phyloP scores from a whole-genome alignment of 2,113 vertebrate genomes.

The Solea solea region DNA sequence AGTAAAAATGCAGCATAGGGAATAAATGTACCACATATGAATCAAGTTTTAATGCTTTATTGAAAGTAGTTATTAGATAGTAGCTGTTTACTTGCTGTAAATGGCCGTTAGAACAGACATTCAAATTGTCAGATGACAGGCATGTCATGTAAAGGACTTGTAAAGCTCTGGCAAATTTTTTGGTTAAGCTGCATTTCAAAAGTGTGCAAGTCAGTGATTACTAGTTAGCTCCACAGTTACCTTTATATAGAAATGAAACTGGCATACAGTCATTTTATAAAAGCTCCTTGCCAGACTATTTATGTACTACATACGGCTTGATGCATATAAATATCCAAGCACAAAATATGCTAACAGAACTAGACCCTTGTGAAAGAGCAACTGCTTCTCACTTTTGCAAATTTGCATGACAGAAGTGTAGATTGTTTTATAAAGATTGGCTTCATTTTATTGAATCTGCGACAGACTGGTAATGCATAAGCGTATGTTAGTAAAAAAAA shows the following conservation, averaged over 20 bases:
- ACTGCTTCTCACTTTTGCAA: neutral
- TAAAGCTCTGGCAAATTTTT: constrained; percentile 42
- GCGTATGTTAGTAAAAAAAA: constrained; percentile 4
- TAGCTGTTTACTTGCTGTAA: constrained; percentile 8
- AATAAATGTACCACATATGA: constrained; percentile 8
- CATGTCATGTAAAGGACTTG: constrained; percentile 36
- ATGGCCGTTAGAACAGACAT: constrained; percentile 23
- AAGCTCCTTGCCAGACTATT: constrained; percentile 25
- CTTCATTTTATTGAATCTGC: no score
- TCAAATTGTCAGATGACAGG: constrained; percentile 15
- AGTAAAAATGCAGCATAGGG: neutral
- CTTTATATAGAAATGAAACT: constrained; percentile 29
- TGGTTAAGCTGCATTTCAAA: constrained; percentile 41
- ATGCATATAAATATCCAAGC: constrained; percentile 15
- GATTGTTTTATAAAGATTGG: neutral
- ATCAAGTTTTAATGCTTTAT: constrained; percentile 51
- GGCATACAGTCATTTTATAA: constrained; percentile 38
- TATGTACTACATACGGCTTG: constrained; percentile 18
- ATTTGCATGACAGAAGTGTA: constrained; percentile 14
- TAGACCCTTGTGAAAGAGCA: neutral
- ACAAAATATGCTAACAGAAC: neutral
- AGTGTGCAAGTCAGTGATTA: constrained; percentile 42
- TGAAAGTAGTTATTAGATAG: constrained; percentile 35
- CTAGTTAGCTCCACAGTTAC: constrained; percentile 25
- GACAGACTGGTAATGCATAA: neutral